A percentile compares a stretch with the other conserved stretches of the same genome.
Evolutionary conservation across 2,797 vertebrate genomes (phyloP).

Genomic region (Premnoplex brunnescens): DNA sequence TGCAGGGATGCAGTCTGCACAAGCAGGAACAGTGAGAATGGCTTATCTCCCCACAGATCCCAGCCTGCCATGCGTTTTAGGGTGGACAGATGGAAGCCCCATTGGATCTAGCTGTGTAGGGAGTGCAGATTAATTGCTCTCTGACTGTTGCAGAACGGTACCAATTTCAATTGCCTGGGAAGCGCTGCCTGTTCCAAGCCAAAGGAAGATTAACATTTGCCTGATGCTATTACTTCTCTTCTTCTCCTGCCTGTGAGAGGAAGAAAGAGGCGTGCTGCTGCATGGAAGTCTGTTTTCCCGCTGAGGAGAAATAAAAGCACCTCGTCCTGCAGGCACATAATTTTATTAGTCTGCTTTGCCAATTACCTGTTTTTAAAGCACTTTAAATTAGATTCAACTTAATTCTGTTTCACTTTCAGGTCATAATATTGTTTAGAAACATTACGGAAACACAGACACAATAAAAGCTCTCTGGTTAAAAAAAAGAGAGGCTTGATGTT

Average conservation of each 20-base stretch:
- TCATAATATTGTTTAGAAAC: constrained; percentile 31
- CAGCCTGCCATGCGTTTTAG: background rate
- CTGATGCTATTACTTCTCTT: constrained; percentile 24
- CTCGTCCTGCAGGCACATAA: background rate
- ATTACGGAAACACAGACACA: background rate
- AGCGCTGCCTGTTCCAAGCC: constrained; percentile 32
- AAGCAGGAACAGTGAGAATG: background rate
- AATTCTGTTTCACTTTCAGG: constrained; percentile 45
- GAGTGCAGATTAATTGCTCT: constrained; percentile 47
- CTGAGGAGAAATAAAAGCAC: constrained; percentile 40
- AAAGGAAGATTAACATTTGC: constrained; percentile 39
- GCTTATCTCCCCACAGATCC: background rate
- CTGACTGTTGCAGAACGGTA: background rate
- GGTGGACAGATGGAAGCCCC: constrained; percentile 54
- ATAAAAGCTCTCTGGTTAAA: background rate
- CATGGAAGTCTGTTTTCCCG: background rate
- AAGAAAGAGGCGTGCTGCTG: background rate
- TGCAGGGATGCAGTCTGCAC: fast-evolving
- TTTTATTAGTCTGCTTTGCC: constrained; percentile 40
- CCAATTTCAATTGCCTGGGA: constrained; percentile 34
- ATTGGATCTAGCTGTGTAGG: constrained; percentile 25
- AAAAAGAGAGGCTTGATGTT: background rate
- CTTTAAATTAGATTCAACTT: constrained; percentile 49
- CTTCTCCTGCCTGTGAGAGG: background rate
- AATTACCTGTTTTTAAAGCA: constrained; percentile 49